Evolutionary conservation across 2,797 vertebrate genomes (phyloP).

Genomic region (Coilia nasus): DNA sequence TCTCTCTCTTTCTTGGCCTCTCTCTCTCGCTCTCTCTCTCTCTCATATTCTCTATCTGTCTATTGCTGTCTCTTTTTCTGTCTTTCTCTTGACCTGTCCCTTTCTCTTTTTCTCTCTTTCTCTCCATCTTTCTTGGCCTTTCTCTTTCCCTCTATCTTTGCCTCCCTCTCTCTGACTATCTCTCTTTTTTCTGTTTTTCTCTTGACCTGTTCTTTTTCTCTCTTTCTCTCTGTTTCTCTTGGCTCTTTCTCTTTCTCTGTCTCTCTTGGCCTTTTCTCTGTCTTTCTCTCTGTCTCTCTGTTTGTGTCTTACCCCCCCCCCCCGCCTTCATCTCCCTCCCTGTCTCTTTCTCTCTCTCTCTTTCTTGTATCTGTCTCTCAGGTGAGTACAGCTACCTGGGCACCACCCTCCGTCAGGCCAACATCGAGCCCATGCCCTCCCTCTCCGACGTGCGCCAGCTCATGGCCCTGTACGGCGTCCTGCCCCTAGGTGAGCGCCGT

Average conservation of each 20-base stretch:
- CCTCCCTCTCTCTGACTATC: no score
- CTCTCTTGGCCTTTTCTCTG: not conserved
- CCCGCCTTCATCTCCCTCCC: slow-evolving; percentile 12
- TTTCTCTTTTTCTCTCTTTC: not conserved
- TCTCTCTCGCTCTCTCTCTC: no score
- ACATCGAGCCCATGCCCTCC: slow-evolving; percentile 79
- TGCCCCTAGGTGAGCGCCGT: slow-evolving; percentile 82
- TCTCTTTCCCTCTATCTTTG: no score
- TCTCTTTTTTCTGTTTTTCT: not conserved
- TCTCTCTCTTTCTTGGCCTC: not conserved
- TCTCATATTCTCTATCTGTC: no score
- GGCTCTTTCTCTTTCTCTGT: not conserved
- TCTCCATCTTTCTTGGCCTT: no score
- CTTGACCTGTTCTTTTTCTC: not conserved
- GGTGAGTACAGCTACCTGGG: slow-evolving; percentile 81
- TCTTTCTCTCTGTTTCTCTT: not conserved
- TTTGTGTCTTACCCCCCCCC: not conserved
- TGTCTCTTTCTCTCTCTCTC: slow-evolving; percentile 37
- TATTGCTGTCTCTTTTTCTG: not conserved
- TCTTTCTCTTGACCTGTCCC: not conserved
- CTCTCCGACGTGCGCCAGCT: slow-evolving; percentile 82
- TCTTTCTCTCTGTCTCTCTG: not conserved
- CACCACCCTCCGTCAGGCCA: slow-evolving; percentile 64
- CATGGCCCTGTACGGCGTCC: slow-evolving; percentile 78
- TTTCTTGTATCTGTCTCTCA: slow-evolving; percentile 54